phyloP scores from a whole-genome alignment of 2,113 vertebrate species.

The Istiophorus platypterus region DNA sequence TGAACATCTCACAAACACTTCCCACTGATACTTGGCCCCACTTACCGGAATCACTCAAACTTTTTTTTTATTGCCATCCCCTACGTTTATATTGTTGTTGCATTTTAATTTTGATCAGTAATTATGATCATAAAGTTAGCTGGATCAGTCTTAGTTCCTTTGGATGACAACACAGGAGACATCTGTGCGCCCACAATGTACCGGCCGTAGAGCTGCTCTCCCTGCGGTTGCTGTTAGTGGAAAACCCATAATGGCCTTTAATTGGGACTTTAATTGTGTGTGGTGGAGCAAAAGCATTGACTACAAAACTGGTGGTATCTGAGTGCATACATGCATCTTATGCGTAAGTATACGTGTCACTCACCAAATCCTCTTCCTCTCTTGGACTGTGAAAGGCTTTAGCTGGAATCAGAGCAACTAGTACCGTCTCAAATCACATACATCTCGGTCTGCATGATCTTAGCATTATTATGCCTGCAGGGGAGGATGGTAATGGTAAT shows the following conservation, averaged over 20 bases:
- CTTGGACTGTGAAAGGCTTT: slow-evolving; percentile 42
- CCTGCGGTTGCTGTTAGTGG: slow-evolving; percentile 77
- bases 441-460: slow-evolving; percentile 27
- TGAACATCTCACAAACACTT: slow-evolving; percentile 60
- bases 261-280: slow-evolving; percentile 85
- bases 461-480: slow-evolving; percentile 42
- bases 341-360: slow-evolving; percentile 76
- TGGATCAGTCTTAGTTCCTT: slow-evolving; percentile 79
- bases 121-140: slow-evolving; percentile 82
- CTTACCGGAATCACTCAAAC: slow-evolving; percentile 71
- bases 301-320: slow-evolving; percentile 82
- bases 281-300: slow-evolving; percentile 80
- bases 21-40: slow-evolving; percentile 56
- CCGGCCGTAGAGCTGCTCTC: slow-evolving; percentile 68
- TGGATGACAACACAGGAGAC: slow-evolving; percentile 81
- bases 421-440: slow-evolving; percentile 45
- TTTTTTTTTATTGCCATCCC: slow-evolving; percentile 75
- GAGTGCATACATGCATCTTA: slow-evolving; percentile 80
- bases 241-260: slow-evolving; percentile 85
- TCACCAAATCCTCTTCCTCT: slow-evolving; percentile 71
- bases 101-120: slow-evolving; percentile 82
- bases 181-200: slow-evolving; percentile 78
- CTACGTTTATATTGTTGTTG: slow-evolving; percentile 71
- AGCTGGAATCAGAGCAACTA: slow-evolving; percentile 34
- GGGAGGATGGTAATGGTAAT: slow-evolving; percentile 32